A percentile compares a stretch with the other conserved stretches of the same genome.
These are phyloP conservation scores for Anas platyrhynchos DNA, from an alignment of 2,113 vertebrate genomes.

Conservation along the genomic window DNA sequence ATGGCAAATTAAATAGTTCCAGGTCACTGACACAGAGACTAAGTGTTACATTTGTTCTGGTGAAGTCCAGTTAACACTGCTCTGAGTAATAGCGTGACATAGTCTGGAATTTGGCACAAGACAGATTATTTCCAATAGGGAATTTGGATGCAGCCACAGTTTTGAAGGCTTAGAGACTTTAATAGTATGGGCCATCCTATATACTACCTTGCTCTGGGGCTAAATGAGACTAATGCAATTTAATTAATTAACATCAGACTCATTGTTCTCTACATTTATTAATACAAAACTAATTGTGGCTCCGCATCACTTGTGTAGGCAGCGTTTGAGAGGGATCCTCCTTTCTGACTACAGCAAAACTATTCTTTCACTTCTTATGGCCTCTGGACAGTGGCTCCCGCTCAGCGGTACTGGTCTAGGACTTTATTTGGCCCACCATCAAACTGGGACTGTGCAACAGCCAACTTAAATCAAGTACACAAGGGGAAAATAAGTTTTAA, in stretches of 20 bases:
- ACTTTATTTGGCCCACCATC: not conserved
- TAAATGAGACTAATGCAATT: not conserved
- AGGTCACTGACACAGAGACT: no score
- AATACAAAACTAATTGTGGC: not conserved
- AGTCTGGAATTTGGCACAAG: rapidly evolving
- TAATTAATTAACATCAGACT: not conserved
- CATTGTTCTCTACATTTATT: not conserved
- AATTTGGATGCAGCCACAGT: not conserved
- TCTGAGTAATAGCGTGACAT: not conserved
- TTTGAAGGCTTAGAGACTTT: not conserved
- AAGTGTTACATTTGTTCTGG: not conserved
- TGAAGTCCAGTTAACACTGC: not conserved
- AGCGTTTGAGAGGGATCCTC: not conserved
- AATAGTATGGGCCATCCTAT: rapidly evolving
- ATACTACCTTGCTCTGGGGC: not conserved
- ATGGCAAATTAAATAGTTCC: not conserved
- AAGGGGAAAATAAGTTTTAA: not conserved
- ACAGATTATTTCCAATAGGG: not conserved
- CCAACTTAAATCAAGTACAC: not conserved
- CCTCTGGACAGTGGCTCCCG: not conserved
- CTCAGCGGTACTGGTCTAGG: not conserved
- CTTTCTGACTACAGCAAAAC: not conserved
- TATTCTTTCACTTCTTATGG: not conserved
- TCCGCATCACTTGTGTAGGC: not conserved
- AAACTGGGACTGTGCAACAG: not conserved